Base-by-base conservation (phyloP, 2,888 invertebrate genomes). In the Aromia moschata region DNA sequence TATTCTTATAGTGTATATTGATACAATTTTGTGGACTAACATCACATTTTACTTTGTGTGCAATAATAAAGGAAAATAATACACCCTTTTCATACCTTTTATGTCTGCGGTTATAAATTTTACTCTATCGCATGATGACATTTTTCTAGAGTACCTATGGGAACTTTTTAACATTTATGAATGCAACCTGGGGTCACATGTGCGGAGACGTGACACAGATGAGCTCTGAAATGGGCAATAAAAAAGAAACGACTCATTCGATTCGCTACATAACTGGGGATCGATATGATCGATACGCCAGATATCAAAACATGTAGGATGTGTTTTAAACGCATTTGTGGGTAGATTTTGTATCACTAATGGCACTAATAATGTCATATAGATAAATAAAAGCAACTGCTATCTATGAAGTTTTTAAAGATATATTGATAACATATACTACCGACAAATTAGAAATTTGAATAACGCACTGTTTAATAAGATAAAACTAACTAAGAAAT, bases 241-340 rank as follows among this genome's bases (percentile, higher is more conserved):
- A 80, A 81, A n/a, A 81, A 80, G 74, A 74, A 74, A 81, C 77
- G 76, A 77, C 76, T 74, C 77, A 73, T 80, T 79, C 78, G 77
- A 79, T 74, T 77, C 74, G 75, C 71, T 45, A 46, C 51, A 58
- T 56, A 56, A 57, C 54, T 49, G 54, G 66, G 73, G 73, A 77
- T 77, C 77, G 74, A 77, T 78, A 70, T 71, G 75, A 79, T 78
- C 77, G 74, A 77, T 78, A 77, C 58, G 68, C 71, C 71, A 76
- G 75, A 76, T 74, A 78, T 76, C 76, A 77, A 73, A 75, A 73
- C 74, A 77, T 77, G 75, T 74, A 73, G 71, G 74, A 74, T 73
- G 75, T 78, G 74, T 77, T 78, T 77, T 78, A 77, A 76, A 74
- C 67, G 67, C 70, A 71, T 74, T 78, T 76, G 78, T 69, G 77